Evolutionary conservation across 2,113 vertebrate species (phyloP).

Genomic region (Protomyctophum bolini): DNA sequence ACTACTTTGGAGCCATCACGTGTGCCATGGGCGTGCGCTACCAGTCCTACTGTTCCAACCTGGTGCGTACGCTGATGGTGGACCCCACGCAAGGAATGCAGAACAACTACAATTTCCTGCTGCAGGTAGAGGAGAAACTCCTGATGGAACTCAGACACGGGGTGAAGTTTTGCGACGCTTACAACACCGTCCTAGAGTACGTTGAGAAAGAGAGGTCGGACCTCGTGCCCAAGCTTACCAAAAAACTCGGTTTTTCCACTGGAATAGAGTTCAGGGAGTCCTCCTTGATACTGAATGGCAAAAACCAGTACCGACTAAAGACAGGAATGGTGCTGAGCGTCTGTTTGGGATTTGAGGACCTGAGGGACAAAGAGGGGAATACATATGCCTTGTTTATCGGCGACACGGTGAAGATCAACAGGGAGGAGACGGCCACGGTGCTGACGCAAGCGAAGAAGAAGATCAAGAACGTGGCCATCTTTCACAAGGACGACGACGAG

Average conservation of each 20-base stretch:
- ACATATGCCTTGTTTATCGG: constrained; percentile 84
- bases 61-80: constrained; percentile 93
- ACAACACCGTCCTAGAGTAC: constrained; percentile 84
- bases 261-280: constrained; percentile 96
- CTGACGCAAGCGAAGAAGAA: constrained; percentile 93
- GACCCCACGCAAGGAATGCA: constrained; percentile 92
- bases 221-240: constrained; percentile 86
- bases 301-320: constrained; percentile 93
- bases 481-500: constrained; percentile 93
- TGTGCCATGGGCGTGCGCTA: constrained; percentile 97
- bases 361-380: constrained; percentile 81
- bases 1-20: constrained; percentile 92
- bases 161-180: constrained; percentile 86
- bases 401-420: constrained; percentile 82
- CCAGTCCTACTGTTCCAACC: constrained; percentile 96
- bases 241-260: constrained; percentile 95
- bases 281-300: constrained; percentile 90
- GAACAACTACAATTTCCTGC: constrained; percentile 92
- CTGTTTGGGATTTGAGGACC: constrained; percentile 81
- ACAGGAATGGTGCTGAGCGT: constrained; percentile 91
- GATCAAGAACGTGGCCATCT: constrained; percentile 93
- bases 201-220: constrained; percentile 92
- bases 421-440: constrained; percentile 87
- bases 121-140: constrained; percentile 90
- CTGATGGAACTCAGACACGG: constrained; percentile 89